Evolutionary conservation across 2,797 vertebrate genomes (phyloP).

Genomic region (Cuculus canorus): DNA sequence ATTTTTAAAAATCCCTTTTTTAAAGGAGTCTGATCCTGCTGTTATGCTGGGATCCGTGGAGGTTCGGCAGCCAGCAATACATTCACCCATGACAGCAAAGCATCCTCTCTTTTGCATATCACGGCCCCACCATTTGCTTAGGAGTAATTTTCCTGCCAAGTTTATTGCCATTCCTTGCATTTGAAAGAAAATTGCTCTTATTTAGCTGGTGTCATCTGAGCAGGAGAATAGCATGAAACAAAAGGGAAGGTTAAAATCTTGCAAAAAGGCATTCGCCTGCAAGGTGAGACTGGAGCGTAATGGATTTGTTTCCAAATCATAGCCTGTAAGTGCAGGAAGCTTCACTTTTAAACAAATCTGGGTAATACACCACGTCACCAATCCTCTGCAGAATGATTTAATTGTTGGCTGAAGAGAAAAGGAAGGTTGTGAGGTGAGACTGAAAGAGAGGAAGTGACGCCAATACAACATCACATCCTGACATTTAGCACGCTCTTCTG

Average conservation of each 20-base stretch:
- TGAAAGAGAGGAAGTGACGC: constrained; percentile 44
- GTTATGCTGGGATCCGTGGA: background rate
- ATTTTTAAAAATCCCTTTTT: background rate
- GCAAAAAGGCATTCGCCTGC: background rate
- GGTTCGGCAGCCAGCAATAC: background rate
- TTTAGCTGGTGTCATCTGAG: background rate
- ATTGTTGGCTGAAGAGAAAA: background rate
- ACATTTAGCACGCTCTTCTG: background rate
- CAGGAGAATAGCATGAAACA: background rate
- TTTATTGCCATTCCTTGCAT: constrained; percentile 58
- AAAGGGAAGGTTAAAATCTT: background rate
- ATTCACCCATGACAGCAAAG: background rate
- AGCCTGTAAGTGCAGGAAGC: background rate
- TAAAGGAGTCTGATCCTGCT: background rate
- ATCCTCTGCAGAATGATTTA: background rate
- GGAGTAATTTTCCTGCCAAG: constrained; percentile 38
- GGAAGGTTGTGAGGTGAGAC: constrained; percentile 38
- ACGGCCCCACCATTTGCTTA: background rate
- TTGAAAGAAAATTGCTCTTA: constrained; percentile 46
- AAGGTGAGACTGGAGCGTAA: accelerated
- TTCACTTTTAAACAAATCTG: background rate
- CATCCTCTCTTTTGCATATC: background rate
- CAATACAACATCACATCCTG: constrained; percentile 26
- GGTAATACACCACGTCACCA: background rate
- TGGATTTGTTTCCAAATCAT: background rate